These are phyloP conservation scores for Mareca strepera DNA, from an alignment of 2,797 vertebrate species.

Conservation along the genomic window DNA sequence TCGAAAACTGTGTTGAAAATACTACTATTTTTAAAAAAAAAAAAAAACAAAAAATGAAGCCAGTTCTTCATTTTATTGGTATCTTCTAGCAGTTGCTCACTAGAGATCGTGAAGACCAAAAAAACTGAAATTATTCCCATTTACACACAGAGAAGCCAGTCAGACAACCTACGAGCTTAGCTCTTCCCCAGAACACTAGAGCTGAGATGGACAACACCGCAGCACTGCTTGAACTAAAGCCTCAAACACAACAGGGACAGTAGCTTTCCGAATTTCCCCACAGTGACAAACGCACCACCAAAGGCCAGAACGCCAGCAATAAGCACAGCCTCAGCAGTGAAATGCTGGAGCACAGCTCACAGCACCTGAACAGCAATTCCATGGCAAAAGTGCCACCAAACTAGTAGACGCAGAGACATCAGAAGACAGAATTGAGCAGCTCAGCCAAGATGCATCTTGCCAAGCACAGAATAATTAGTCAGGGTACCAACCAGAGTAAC, in stretches of 20 bases:
- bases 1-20: neutral
- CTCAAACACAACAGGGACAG: neutral
- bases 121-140: neutral
- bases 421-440: slow-evolving; percentile 11
- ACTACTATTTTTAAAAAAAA: neutral
- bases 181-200: neutral
- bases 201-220: neutral
- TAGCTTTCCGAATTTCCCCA: neutral
- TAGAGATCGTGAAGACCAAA: neutral
- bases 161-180: neutral
- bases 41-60: neutral
- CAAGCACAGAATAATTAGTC: slow-evolving; percentile 37
- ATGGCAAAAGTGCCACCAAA: neutral
- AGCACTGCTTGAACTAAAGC: neutral
- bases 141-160: neutral
- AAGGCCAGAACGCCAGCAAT: neutral
- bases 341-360: neutral
- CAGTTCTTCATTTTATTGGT: neutral
- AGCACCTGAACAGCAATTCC: slow-evolving; percentile 17
- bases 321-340: neutral
- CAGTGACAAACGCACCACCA: neutral
- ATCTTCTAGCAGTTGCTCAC: neutral
- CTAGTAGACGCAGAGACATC: neutral
- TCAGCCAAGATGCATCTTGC: slow-evolving; percentile 23
- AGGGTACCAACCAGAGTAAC: slow-evolving; percentile 31